Evolutionary conservation across 2,113 vertebrate species (phyloP).

Genomic region (Phalacrocorax pelagicus): DNA sequence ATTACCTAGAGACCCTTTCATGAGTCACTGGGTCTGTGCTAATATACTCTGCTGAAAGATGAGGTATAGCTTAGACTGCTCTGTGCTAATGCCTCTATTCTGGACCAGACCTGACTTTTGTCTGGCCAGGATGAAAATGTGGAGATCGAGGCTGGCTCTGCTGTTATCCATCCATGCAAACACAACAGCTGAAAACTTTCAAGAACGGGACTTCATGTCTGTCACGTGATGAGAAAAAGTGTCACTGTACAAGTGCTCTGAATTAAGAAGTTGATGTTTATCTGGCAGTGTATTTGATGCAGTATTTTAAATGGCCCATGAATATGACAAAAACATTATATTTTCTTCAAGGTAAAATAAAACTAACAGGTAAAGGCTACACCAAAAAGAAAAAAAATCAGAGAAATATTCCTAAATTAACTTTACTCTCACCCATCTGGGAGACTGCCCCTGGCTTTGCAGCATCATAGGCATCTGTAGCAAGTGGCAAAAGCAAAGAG

Average conservation of each 20-base stretch:
- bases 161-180: background rate
- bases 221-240: background rate
- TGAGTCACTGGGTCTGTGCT: background rate
- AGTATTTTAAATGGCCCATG: background rate
- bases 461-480: background rate
- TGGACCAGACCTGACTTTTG: background rate
- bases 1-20: background rate
- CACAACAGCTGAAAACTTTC: background rate
- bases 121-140: background rate
- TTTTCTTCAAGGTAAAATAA: background rate
- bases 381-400: background rate
- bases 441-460: background rate
- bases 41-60: background rate
- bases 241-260: background rate
- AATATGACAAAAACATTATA: background rate
- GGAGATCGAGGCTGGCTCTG: background rate
- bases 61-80: background rate
- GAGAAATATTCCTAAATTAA: background rate
- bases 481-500: background rate
- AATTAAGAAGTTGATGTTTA: background rate
- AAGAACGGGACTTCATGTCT: background rate
- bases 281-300: background rate
- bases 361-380: background rate
- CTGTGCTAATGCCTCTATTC: background rate
- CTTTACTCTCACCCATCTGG: background rate